Base-by-base conservation (phyloP, 2,888 invertebrate species). In the Lycophotia porphyrea region DNA sequence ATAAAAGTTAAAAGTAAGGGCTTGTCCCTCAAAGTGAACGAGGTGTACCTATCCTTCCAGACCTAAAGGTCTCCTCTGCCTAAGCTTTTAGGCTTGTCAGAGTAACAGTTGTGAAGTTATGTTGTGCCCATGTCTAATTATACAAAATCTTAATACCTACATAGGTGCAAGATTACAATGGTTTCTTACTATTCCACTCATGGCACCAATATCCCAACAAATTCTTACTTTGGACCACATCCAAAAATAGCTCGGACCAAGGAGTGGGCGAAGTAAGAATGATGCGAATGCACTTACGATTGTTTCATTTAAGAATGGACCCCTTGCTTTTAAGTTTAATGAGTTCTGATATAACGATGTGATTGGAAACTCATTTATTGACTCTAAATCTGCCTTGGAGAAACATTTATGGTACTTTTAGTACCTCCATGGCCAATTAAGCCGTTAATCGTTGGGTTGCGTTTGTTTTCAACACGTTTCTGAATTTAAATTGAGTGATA, bases 221-320 rank as follows among this genome's bases (percentile, higher is more conserved):
- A 55, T 74, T 78, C 42, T 87, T 55, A 84, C 89, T 93, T 82
- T 93, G 84, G 21, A 74, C 93, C 92, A 84, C 79, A 82, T 72
- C 69, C 79, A 76, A 88, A 92, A 93, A 92, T 91, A 92, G 92
- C 91, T 93, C 83, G 93, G 92, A 94, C 94, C 93, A 94, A 94
- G 92, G 92, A 94, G 95, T 96, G 95, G 95, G 96, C 95, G 95
- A 93, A 88, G 88, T 89, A 86, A 93, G 93, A 93, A 93, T 94
- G 94, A 95, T 92, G 94, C 92, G 93, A 94, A 92, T 91, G 93
- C 92, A 91, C 91, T 92, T 93, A 94, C 94, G 91, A 95, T 94
- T 93, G 93, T 95, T 93, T 95, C 94, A 93, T 95, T 95, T 93
- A 92, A 93, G 92, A 92, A 92, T 90, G 90, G 91, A 88, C 87